These are phyloP conservation scores for Wasmannia auropunctata DNA, from an alignment of 1,140 invertebrate species.

Conservation along the genomic window DNA sequence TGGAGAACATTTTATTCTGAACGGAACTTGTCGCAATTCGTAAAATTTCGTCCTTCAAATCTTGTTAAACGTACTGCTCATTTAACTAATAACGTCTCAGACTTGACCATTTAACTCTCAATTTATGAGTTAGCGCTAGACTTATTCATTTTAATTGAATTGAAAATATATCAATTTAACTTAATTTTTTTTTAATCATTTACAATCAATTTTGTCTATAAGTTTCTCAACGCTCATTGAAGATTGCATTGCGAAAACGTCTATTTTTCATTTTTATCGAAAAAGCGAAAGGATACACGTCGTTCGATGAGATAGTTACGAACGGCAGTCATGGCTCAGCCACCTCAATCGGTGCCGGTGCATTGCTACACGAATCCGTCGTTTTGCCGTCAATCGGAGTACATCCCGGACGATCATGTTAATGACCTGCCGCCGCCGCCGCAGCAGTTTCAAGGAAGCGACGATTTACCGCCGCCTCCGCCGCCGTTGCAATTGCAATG, in stretches of 20 bases:
- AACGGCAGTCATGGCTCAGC: constrained; percentile 67
- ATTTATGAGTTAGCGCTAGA: constrained; percentile 12
- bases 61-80: neutral
- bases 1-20: neutral
- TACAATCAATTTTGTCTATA: neutral
- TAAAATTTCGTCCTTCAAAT: neutral
- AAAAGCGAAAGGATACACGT: neutral
- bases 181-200: neutral
- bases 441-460: constrained; percentile 77
- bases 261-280: neutral
- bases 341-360: constrained; percentile 69
- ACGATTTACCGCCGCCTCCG: constrained; percentile 81
- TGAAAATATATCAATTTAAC: no score
- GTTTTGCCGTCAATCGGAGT: constrained; percentile 91
- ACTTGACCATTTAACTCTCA: constrained; percentile 7
- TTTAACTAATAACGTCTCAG: constrained; percentile 25
- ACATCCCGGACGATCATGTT: constrained; percentile 72
- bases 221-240: neutral
- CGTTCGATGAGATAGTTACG: neutral
- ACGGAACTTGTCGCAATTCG: neutral
- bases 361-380: constrained; percentile 91
- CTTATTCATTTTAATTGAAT: neutral
- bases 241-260: neutral
- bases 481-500: constrained; percentile 75
- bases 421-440: constrained; percentile 77